These are phyloP conservation scores for Amaurobius ferox DNA, from an alignment of 2,888 invertebrate genomes.

Conservation along the genomic window DNA sequence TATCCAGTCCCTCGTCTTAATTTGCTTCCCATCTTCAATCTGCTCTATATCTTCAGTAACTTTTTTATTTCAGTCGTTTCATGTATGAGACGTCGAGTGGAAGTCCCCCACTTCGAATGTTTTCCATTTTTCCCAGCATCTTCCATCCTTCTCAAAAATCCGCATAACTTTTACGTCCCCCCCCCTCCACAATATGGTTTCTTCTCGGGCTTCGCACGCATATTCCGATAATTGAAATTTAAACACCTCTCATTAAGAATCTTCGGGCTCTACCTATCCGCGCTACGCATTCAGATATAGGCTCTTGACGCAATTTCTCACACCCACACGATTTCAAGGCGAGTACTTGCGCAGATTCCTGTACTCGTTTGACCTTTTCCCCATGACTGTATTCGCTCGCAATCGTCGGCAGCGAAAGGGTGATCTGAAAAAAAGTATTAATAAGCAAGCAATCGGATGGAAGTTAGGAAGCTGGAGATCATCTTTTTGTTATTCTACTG, in stretches of 20 bases:
- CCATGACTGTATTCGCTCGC: constrained; percentile 5
- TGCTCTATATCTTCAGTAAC: too few species aligned
- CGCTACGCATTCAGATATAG: not conserved
- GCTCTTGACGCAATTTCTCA: constrained; percentile 19
- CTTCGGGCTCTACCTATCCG: not conserved
- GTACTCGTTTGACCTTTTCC: constrained; percentile 63
- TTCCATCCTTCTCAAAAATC: too few species aligned
- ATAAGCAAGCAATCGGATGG: not conserved
- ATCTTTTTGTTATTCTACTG: not conserved
- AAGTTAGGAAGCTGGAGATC: not conserved
- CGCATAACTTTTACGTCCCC: too few species aligned
- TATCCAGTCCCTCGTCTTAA: too few species aligned
- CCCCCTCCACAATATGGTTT: too few species aligned
- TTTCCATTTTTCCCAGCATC: too few species aligned
- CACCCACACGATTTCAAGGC: constrained; percentile 36
- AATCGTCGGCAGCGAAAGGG: not conserved
- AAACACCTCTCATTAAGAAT: not conserved
- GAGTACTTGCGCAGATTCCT: constrained; percentile 55
- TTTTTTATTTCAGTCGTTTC: too few species aligned
- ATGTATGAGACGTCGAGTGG: too few species aligned
- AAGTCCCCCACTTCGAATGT: too few species aligned
- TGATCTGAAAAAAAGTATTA: not conserved
- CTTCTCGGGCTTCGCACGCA: too few species aligned
- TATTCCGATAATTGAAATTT: not conserved
- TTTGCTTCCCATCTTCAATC: too few species aligned